Evolutionary conservation across 2,113 vertebrate genomes (phyloP).

Genomic region (Microtus montanus): DNA sequence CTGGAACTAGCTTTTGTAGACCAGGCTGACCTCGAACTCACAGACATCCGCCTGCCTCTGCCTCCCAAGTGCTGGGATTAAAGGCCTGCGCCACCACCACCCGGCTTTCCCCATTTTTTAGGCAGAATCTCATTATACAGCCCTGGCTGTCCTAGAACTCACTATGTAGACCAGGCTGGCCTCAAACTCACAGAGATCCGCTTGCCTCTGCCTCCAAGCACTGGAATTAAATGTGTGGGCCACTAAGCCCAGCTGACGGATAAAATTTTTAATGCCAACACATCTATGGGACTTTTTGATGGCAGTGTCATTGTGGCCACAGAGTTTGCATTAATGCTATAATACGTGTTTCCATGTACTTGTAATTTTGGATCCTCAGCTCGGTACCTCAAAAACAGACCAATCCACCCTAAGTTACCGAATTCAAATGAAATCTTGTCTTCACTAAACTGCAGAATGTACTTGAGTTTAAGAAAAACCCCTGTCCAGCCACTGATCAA

Average conservation of each 20-base stretch:
- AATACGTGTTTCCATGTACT: not conserved
- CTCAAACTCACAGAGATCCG: not conserved
- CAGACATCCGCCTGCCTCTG: no score
- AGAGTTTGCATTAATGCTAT: not conserved
- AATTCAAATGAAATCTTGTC: slow-evolving; percentile 50
- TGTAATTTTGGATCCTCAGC: not conserved
- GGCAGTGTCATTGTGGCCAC: not conserved
- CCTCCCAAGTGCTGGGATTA: no score
- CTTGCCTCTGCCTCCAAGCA: not conserved
- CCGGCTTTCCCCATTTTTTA: no score
- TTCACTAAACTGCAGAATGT: slow-evolving; percentile 36
- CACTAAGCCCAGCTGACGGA: not conserved
- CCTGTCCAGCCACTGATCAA: slow-evolving; percentile 60
- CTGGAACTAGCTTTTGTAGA: no score
- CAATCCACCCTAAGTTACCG: slow-evolving; percentile 34
- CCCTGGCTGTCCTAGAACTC: not conserved
- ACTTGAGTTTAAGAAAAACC: slow-evolving; percentile 57
- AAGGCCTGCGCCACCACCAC: no score
- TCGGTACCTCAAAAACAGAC: slow-evolving; percentile 10
- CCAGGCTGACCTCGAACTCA: no score
- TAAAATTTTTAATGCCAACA: slow-evolving; percentile 6
- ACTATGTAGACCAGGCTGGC: not conserved
- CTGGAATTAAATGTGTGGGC: not conserved
- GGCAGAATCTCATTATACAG: not conserved
- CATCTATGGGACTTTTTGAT: not conserved